Evolutionary conservation across 2,888 invertebrate genomes (phyloP).

Genomic region (Sericinus montela): DNA sequence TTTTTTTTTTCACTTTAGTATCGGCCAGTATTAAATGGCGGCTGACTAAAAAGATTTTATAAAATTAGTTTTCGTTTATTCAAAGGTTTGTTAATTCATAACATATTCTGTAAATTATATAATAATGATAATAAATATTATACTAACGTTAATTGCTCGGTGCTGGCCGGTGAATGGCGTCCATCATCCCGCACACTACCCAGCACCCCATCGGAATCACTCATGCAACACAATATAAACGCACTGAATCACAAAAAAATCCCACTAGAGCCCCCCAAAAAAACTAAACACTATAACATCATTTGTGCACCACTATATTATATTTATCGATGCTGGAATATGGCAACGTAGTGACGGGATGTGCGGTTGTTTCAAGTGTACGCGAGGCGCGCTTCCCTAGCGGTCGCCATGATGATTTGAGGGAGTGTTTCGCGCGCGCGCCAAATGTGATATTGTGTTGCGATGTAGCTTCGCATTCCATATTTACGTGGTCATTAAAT

Average conservation of each 20-base stretch:
- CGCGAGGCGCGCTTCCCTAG: conserved; percentile 59
- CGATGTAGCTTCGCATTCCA: conserved; percentile 25
- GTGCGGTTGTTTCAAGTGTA: conserved; percentile 45
- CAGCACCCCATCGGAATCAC: conserved; percentile 62
- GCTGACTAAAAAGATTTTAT: too few relatives aligned
- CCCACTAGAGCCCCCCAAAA: conserved; percentile 35
- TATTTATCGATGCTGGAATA: conserved; percentile 29
- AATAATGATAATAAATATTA: background rate
- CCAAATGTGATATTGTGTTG: conserved; percentile 40
- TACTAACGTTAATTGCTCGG: conserved; percentile 74
- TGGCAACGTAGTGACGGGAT: conserved; percentile 34
- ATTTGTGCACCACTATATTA: conserved; percentile 19
- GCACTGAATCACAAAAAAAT: conserved; percentile 54
- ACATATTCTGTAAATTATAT: too few relatives aligned
- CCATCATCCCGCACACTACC: conserved; percentile 58
- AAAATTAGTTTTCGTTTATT: too few relatives aligned
- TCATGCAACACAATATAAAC: conserved; percentile 66
- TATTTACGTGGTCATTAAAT: conserved; percentile 12
- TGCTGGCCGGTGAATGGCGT: conserved; percentile 71
- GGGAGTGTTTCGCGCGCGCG: conserved; percentile 71
- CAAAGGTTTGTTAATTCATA: too few relatives aligned
- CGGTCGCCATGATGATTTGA: conserved; percentile 68
- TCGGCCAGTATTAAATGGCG: too few relatives aligned
- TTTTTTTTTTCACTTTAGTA: too few relatives aligned
- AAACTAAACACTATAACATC: conserved; percentile 30